A percentile compares a stretch with the other conserved stretches of the same genome.
Evolutionary conservation across 2,113 vertebrate genomes (phyloP).

Genomic region (Alectura lathami): DNA sequence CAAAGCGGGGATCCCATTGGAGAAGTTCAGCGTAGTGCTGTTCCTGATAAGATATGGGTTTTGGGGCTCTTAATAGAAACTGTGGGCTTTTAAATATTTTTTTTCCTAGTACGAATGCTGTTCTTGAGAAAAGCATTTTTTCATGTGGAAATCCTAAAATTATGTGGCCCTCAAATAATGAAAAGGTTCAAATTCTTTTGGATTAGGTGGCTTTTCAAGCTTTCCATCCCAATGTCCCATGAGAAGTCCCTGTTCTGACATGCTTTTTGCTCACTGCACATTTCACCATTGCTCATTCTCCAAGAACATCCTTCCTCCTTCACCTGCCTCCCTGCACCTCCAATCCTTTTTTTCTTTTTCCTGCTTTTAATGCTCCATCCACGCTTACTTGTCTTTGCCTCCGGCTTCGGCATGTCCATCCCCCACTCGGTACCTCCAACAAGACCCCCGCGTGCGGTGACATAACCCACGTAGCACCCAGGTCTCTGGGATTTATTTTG

Average conservation of each 20-base stretch:
- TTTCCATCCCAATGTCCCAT: neutral
- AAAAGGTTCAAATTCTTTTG: neutral
- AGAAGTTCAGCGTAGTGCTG: conserved; percentile 46
- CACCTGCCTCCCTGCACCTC: neutral
- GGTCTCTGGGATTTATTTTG: conserved; percentile 78
- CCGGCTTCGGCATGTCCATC: neutral
- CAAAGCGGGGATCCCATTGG: conserved; percentile 59
- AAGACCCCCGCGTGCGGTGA: conserved; percentile 29
- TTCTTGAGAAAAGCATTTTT: neutral
- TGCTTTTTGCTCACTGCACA: neutral
- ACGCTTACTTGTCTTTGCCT: conserved; percentile 27
- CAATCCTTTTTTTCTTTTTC: neutral
- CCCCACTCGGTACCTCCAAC: neutral
- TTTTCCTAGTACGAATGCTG: neutral
- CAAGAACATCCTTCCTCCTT: neutral
- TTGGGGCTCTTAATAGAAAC: conserved; percentile 52
- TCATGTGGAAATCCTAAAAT: neutral
- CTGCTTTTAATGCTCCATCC: neutral
- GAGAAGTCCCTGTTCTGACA: neutral
- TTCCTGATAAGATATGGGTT: conserved; percentile 36
- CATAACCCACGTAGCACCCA: conserved; percentile 76
- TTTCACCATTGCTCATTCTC: neutral
- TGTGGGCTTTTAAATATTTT: neutral
- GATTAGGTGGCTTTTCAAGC: neutral
- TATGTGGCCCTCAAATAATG: neutral